Evolutionary conservation across 2,888 invertebrate species (phyloP).

Genomic region (Volucella inflata): DNA sequence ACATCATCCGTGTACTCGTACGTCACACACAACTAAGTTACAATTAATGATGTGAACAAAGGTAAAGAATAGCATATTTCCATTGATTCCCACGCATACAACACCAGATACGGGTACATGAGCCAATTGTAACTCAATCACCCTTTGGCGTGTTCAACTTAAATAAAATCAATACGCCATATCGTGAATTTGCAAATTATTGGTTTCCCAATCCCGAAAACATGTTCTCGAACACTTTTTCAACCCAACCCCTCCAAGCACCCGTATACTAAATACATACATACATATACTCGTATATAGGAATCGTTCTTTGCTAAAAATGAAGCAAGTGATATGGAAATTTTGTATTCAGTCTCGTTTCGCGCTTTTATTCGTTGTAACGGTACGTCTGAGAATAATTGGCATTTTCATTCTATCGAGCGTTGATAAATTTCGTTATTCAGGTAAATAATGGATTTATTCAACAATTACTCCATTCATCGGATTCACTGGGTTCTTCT

Average conservation of each 20-base stretch:
- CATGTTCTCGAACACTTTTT: too few species aligned
- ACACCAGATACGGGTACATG: too few species aligned
- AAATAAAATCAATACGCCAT: conserved; percentile 11
- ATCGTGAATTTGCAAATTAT: conserved; percentile 13
- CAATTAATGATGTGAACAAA: too few species aligned
- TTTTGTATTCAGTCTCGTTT: conserved; percentile 37
- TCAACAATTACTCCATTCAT: conserved; percentile 48
- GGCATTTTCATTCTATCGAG: conserved; percentile 34
- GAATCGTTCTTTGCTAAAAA: neutral
- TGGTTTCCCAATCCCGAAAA: too few species aligned
- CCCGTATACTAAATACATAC: too few species aligned
- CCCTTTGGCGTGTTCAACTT: neutral
- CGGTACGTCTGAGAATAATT: conserved; percentile 28
- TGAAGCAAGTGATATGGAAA: conserved; percentile 26
- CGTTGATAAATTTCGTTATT: conserved; percentile 44
- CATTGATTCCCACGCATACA: too few species aligned
- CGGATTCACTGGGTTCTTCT: conserved; percentile 2
- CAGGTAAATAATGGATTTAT: conserved; percentile 53
- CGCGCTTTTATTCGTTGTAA: conserved; percentile 20
- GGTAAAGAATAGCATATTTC: too few species aligned
- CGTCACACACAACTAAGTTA: too few species aligned
- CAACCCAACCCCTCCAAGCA: too few species aligned
- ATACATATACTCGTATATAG: too few species aligned
- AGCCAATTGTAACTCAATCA: neutral
- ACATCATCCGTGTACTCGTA: too few species aligned